Base-by-base conservation (phyloP, 1,140 invertebrate genomes). In the Himalopsyche phryganea region DNA sequence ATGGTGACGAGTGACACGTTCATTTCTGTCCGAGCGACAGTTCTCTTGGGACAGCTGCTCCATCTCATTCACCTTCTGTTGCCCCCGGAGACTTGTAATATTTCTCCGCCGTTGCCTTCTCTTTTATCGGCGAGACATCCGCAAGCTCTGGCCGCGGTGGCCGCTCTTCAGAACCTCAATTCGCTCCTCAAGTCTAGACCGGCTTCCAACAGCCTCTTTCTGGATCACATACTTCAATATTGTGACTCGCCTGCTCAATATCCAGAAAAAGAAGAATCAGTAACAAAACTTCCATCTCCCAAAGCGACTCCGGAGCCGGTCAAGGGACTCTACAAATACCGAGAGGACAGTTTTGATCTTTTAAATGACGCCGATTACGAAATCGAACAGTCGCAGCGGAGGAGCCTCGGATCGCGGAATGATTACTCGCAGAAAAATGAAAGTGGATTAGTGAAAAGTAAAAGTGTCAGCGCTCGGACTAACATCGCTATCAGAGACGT, bases 1-100 rank as follows among this genome's bases (percentile, higher is more conserved):
- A 91, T 96, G 64, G 87, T 93, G 5, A 88, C 87, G 19, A 89
- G 87, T 63, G 92, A 94, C 69, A 89, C 88, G 5, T 88, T 91
- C 68, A 86, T 97, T 58, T 94, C 91, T 35, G 88, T 97, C 35
- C 81, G 91, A 52, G 91, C 94, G 18, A 95, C 94, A 1, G 87
- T 98, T 49, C 74, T 98, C 13, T 77, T 98, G 42, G 84, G 88
- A 36, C 90, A 94, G 73, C 76, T 97, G 28, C 71, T 96, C 50
- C 89, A 95, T 73, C 78, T 96, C 65, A 86, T 92, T 65, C 90
- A 93, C 69, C 81, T 84, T 13, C 81, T 92, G 35, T 74, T 96
- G 59, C 93, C 94, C 23, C 81, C 88, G 7, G 91, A 95, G 68
- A 88, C 91, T 62, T 89, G 86, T 68, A 85, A 89, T 68, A 79